Evolutionary conservation across 2,797 vertebrate species (phyloP).

Genomic region (Dallia pectoralis): DNA sequence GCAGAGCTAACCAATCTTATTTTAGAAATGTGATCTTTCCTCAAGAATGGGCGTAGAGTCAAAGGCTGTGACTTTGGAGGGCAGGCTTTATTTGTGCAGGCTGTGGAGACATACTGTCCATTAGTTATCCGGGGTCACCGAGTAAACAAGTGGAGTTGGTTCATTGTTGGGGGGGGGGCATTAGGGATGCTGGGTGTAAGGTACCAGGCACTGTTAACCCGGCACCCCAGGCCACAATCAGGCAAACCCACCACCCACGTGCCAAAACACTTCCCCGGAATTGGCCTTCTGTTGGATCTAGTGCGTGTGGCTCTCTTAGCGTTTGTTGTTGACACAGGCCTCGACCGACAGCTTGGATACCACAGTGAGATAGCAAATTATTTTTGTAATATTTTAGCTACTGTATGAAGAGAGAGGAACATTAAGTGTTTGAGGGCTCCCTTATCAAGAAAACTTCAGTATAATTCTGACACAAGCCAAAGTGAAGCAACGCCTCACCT

Average conservation of each 20-base stretch:
- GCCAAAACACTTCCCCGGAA: conserved; percentile 15
- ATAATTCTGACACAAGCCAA: no score
- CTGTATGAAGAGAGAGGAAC: background rate
- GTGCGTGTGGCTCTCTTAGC: background rate
- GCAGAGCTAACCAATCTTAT: conserved; percentile 32
- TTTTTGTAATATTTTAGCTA: background rate
- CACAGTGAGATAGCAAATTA: background rate
- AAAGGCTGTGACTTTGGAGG: conserved; percentile 43
- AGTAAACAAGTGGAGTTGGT: conserved; percentile 48
- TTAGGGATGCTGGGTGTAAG: conserved; percentile 21
- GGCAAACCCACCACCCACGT: conserved; percentile 32
- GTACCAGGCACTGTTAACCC: conserved; percentile 46
- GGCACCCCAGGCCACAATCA: conserved; percentile 26
- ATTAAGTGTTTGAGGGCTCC: background rate
- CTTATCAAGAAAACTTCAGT: background rate
- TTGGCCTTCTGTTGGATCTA: background rate
- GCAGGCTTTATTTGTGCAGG: conserved; percentile 56
- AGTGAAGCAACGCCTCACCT: no score
- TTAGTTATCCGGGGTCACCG: conserved; percentile 53
- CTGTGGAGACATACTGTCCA: conserved; percentile 36
- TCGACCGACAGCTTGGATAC: background rate
- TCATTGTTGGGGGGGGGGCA: conserved; percentile 24
- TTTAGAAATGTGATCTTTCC: conserved; percentile 46
- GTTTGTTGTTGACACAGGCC: background rate
- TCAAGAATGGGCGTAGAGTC: conserved; percentile 28